Evolutionary conservation across 2,113 vertebrate species (phyloP).

Genomic region (Callipepla squamata): DNA sequence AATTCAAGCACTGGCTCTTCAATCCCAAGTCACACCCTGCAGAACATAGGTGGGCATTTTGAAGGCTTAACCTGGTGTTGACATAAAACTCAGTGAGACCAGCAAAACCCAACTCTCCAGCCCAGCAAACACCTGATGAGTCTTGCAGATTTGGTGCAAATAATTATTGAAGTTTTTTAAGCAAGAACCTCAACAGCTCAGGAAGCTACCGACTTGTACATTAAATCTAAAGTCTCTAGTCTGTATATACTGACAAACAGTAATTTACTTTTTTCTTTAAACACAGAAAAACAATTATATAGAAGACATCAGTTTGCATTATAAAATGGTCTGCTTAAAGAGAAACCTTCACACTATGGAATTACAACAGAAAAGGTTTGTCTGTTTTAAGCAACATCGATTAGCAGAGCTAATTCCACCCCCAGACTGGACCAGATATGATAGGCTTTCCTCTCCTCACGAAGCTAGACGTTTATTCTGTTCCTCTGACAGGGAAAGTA

Average conservation of each 20-base stretch:
- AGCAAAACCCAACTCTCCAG: not conserved
- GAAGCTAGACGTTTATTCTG: not conserved
- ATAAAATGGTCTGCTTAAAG: not conserved
- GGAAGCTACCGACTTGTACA: not conserved
- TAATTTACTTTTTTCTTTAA: not conserved
- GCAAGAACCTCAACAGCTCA: not conserved
- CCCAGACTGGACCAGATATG: not conserved
- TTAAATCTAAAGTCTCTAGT: not conserved
- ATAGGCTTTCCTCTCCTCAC: not conserved
- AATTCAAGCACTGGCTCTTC: not conserved
- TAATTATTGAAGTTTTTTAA: not conserved
- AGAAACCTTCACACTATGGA: not conserved
- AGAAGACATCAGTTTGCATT: not conserved
- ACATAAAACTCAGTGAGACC: not conserved
- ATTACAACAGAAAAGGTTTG: not conserved
- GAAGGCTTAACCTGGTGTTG: not conserved
- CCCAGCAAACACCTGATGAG: not conserved
- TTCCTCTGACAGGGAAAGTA: not conserved
- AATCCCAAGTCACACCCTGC: not conserved
- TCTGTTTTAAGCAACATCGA: not conserved
- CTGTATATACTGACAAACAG: not conserved
- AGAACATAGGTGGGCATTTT: not conserved
- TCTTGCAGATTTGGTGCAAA: not conserved
- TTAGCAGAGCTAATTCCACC: not conserved
- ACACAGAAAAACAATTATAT: not conserved